Evolutionary conservation across 1,140 invertebrate species (phyloP).

Genomic region (Drosophila ambigua): DNA sequence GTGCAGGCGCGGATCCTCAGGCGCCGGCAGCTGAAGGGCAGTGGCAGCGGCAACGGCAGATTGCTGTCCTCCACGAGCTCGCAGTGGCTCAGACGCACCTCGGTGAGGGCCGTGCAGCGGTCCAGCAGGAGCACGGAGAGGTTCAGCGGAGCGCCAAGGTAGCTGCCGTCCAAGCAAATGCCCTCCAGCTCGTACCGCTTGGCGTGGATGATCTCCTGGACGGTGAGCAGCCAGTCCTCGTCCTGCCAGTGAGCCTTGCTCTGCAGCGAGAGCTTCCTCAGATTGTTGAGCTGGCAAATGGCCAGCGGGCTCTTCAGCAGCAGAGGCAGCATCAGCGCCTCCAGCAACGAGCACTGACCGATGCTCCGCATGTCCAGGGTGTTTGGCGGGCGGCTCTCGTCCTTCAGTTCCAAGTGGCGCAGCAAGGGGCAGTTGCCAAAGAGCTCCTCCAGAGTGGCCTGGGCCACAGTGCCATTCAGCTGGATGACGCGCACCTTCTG

Average conservation of each 20-base stretch:
- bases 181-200: conserved; percentile 35
- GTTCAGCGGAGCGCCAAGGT: conserved; percentile 24
- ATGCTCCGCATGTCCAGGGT: conserved; percentile 25
- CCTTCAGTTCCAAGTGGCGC: conserved; percentile 13
- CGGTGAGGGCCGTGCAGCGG: conserved; percentile 40
- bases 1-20: conserved; percentile 31
- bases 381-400: background rate
- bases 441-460: conserved; percentile 23
- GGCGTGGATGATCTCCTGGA: conserved; percentile 27
- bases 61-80: conserved; percentile 8
- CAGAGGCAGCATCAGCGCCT: conserved; percentile 37
- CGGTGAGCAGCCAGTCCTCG: conserved; percentile 38
- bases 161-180: conserved; percentile 48
- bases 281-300: conserved; percentile 20
- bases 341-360: conserved; percentile 16
- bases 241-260: conserved; percentile 22
- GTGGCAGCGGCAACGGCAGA: background rate
- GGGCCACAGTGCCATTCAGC: background rate
- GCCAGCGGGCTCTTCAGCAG: conserved; percentile 7
- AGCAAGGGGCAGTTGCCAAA: conserved; percentile 33
- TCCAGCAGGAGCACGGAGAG: conserved; percentile 28
- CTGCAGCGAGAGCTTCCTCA: conserved; percentile 42
- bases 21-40: conserved; percentile 40
- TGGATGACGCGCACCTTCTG: conserved; percentile 5
- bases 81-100: conserved; percentile 52